Conservation (phyloP, 2,113 vertebrate genomes). For the Aegypius monachus region DNA sequence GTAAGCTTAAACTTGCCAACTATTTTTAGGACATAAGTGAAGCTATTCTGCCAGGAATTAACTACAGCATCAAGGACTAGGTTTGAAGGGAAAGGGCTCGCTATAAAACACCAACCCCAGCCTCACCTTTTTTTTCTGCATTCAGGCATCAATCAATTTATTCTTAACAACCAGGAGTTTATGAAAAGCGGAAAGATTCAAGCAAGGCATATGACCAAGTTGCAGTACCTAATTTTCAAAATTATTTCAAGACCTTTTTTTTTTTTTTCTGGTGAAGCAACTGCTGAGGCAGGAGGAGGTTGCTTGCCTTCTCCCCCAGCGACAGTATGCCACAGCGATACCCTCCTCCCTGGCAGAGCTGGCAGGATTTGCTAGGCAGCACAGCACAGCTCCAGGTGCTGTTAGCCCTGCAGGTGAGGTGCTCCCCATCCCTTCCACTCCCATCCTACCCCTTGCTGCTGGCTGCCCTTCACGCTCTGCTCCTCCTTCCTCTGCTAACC, state of each 20-base stretch:
- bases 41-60: not conserved
- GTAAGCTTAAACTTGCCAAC: not conserved
- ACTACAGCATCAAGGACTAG: not conserved
- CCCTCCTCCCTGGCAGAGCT: not conserved
- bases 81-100: not conserved
- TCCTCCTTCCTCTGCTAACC: not conserved
- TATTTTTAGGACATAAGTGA: not conserved
- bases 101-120: not conserved
- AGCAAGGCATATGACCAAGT: not conserved
- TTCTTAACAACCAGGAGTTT: not conserved
- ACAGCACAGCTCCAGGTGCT: not conserved
- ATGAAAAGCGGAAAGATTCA: not conserved
- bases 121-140: not conserved
- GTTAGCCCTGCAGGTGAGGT: not conserved
- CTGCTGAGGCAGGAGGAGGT: not conserved
- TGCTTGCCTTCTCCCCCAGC: accelerated
- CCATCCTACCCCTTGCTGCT: not conserved
- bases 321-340: not conserved
- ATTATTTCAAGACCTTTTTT: not conserved
- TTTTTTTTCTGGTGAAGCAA: not conserved
- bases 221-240: not conserved
- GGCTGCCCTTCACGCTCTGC: not conserved
- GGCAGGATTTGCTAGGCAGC: not conserved
- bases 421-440: not conserved
- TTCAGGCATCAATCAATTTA: not conserved